Evolutionary conservation across 2,797 vertebrate genomes (phyloP).

Genomic region (Hylomyscus alleni): DNA sequence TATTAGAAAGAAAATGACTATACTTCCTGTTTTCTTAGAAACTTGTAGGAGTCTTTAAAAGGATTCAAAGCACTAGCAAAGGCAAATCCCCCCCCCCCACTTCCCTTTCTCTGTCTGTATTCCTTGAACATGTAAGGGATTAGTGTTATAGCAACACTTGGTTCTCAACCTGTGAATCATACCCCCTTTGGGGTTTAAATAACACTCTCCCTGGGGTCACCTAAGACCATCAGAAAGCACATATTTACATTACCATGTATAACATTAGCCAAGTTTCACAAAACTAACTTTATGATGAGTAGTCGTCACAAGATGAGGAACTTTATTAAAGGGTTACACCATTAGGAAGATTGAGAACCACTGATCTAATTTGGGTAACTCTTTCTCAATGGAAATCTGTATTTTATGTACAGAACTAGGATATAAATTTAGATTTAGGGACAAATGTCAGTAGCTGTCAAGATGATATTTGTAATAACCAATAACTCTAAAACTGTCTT

Average conservation of each 20-base stretch:
- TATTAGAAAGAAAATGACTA: not conserved
- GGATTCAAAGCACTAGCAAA: not conserved
- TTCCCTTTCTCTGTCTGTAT: not conserved
- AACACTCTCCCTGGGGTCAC: not conserved
- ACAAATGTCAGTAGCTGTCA: slow-evolving; percentile 4
- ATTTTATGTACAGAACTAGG: not conserved
- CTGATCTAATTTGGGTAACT: not conserved
- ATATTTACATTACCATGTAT: not conserved
- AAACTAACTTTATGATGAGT: too few relatives aligned
- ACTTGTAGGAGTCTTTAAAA: not conserved
- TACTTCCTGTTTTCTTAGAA: not conserved
- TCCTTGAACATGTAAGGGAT: not conserved
- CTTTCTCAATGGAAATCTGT: not conserved
- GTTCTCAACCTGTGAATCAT: not conserved
- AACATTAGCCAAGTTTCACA: not conserved
- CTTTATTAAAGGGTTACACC: not conserved
- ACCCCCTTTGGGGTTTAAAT: not conserved
- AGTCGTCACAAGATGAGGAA: not conserved
- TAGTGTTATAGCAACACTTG: not conserved
- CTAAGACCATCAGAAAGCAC: not conserved
- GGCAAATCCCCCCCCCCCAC: not conserved
- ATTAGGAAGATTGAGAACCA: not conserved
- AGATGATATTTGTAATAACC: not conserved
- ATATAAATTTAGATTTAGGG: not conserved
- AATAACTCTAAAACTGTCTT: slow-evolving; percentile 34